Evolutionary conservation across 2,113 vertebrate species (phyloP).

Genomic region (Sula dactylatra): DNA sequence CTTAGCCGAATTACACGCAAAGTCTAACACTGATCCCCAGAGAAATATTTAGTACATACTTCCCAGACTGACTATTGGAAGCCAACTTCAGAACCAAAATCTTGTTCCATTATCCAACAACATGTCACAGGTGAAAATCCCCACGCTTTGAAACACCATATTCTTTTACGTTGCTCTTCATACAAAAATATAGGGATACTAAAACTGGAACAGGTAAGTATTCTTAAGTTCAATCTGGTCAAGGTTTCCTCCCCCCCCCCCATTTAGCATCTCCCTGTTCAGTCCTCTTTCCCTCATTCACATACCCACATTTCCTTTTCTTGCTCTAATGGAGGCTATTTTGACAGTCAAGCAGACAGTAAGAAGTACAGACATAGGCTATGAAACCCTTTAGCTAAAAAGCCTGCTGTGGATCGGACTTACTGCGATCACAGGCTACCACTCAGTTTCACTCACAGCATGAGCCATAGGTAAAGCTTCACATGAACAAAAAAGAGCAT

Average conservation of each 20-base stretch:
- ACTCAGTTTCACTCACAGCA: not conserved
- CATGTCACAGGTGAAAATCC: rapidly evolving
- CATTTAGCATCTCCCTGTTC: not conserved
- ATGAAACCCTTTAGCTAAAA: not conserved
- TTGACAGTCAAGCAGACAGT: not conserved
- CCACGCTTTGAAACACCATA: not conserved
- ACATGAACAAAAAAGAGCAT: not conserved
- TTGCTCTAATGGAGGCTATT: not conserved
- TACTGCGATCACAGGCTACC: not conserved
- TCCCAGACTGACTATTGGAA: not conserved
- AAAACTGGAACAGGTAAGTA: not conserved
- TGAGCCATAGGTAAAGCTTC: not conserved
- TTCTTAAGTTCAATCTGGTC: not conserved
- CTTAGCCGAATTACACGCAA: not conserved
- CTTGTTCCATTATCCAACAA: not conserved
- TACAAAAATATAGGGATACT: not conserved
- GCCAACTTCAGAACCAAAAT: not conserved
- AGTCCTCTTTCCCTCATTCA: not conserved
- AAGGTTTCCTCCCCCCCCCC: no score
- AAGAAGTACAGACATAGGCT: not conserved
- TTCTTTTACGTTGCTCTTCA: not conserved
- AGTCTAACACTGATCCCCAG: not conserved
- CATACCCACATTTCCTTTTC: not conserved
- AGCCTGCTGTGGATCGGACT: not conserved
- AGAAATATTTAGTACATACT: not conserved